phyloP scores from a whole-genome alignment of 2,797 vertebrate species.

The Microcaecilia unicolor region DNA sequence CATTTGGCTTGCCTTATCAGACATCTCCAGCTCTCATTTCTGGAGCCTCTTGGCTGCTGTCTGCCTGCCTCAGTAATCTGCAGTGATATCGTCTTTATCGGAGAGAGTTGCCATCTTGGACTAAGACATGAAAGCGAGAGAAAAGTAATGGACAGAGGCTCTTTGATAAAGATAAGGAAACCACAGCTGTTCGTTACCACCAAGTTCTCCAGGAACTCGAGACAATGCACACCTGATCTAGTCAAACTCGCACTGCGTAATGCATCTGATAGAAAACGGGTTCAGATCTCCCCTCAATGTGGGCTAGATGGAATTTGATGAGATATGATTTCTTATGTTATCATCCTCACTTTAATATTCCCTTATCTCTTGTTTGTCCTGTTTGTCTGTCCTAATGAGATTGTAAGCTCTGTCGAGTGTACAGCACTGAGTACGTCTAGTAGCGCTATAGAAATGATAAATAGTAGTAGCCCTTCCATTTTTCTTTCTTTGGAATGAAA shows the following conservation, averaged over 20 bases:
- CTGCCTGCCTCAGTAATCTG: slow-evolving; percentile 32
- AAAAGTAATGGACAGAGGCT: slow-evolving; percentile 31
- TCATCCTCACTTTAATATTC: too few relatives aligned
- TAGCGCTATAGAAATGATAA: too few relatives aligned
- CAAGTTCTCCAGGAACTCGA: slow-evolving; percentile 5
- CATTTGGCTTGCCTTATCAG: slow-evolving; percentile 33
- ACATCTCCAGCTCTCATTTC: slow-evolving; percentile 24
- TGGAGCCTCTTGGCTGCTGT: slow-evolving; percentile 19
- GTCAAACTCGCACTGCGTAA: neutral
- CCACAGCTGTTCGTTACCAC: slow-evolving; percentile 2
- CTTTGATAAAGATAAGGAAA: slow-evolving; percentile 21
- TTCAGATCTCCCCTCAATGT: too few relatives aligned
- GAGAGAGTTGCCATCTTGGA: slow-evolving; percentile 36
- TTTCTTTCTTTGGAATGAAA: too few relatives aligned
- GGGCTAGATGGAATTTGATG: too few relatives aligned
- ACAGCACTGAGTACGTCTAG: too few relatives aligned
- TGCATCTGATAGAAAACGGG: too few relatives aligned
- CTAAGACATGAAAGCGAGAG: slow-evolving; percentile 17
- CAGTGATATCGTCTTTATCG: slow-evolving; percentile 45
- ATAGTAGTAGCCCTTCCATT: too few relatives aligned
- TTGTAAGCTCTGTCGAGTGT: too few relatives aligned
- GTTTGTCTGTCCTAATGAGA: too few relatives aligned
- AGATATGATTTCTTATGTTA: too few relatives aligned
- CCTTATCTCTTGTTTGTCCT: too few relatives aligned
- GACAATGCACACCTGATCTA: slow-evolving; percentile 1